Percentiles rank a stretch among this genome's conserved stretches.
Evolutionary conservation across 2,113 vertebrate genomes (phyloP).

Genomic region (Lasiurus borealis): DNA sequence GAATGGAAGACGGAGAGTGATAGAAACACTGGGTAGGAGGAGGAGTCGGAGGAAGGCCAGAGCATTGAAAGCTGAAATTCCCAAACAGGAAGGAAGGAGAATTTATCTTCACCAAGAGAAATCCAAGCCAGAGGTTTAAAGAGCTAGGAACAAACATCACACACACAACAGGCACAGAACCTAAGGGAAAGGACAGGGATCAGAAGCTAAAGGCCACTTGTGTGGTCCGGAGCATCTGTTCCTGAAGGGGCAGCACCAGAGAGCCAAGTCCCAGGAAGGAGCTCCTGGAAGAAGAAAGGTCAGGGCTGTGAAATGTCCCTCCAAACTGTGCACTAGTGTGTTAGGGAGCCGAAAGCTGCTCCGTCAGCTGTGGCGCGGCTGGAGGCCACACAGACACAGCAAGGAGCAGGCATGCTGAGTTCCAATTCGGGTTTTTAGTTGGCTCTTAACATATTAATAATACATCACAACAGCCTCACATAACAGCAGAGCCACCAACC

Average conservation of each 20-base stretch:
- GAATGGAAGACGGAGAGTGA: no score
- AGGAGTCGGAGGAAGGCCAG: neutral
- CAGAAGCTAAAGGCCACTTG: neutral
- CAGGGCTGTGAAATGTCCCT: neutral
- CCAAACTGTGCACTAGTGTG: no score
- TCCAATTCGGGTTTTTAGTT: neutral
- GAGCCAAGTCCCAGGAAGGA: neutral
- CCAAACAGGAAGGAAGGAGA: neutral
- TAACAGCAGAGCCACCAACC: neutral
- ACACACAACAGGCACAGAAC: neutral
- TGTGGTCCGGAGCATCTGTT: neutral
- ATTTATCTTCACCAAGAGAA: neutral
- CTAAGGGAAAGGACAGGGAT: neutral
- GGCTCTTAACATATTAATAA: neutral
- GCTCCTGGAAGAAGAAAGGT: neutral
- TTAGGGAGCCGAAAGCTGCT: neutral
- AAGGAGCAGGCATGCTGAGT: neutral
- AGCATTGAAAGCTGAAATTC: neutral
- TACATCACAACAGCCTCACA: accelerated
- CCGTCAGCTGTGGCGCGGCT: neutral
- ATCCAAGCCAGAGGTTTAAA: neutral
- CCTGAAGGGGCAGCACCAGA: neutral
- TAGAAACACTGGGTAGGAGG: no score
- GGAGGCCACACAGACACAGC: neutral
- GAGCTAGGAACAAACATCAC: neutral